These are phyloP conservation scores for Pandemis cinnamomeana DNA, from an alignment of 2,888 invertebrate genomes.

Conservation along the genomic window DNA sequence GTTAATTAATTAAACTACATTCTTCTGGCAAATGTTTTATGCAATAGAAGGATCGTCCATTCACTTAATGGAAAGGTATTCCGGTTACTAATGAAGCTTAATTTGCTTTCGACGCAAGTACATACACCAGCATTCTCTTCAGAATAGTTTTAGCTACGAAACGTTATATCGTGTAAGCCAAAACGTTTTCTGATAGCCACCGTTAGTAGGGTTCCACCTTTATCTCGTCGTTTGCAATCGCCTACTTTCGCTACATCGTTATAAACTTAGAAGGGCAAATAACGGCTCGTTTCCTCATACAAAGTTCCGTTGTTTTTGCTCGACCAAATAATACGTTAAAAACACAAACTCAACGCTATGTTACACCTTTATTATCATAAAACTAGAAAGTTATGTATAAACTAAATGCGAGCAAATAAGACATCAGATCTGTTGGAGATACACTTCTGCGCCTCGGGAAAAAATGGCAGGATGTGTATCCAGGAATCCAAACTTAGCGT, in stretches of 20 bases:
- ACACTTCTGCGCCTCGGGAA: slow-evolving; percentile 67
- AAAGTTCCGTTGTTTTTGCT: too few relatives aligned
- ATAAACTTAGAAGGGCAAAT: too few relatives aligned
- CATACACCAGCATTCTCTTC: neutral
- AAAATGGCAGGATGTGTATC: slow-evolving; percentile 71
- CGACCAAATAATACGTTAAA: too few relatives aligned
- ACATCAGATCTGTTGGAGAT: slow-evolving; percentile 66
- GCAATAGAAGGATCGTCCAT: neutral
- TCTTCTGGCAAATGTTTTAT: neutral
- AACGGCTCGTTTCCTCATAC: too few relatives aligned
- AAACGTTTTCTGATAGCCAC: slow-evolving; percentile 15
- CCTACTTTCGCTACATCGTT: slow-evolving; percentile 11
- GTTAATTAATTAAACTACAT: neutral
- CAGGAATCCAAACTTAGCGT: slow-evolving; percentile 70
- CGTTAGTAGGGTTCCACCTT: slow-evolving; percentile 40
- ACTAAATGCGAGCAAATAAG: slow-evolving; percentile 63
- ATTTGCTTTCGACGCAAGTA: neutral
- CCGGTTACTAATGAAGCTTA: neutral
- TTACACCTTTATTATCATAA: neutral
- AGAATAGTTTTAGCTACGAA: neutral
- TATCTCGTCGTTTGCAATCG: slow-evolving; percentile 42
- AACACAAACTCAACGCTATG: neutral
- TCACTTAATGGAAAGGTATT: neutral
- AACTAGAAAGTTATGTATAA: neutral
- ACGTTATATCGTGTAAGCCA: slow-evolving; percentile 14